Evolutionary conservation across 2,888 invertebrate genomes (phyloP), one percentile per base, ranked within the genome.

Genomic region (Napeogenes sylphis): DNA sequence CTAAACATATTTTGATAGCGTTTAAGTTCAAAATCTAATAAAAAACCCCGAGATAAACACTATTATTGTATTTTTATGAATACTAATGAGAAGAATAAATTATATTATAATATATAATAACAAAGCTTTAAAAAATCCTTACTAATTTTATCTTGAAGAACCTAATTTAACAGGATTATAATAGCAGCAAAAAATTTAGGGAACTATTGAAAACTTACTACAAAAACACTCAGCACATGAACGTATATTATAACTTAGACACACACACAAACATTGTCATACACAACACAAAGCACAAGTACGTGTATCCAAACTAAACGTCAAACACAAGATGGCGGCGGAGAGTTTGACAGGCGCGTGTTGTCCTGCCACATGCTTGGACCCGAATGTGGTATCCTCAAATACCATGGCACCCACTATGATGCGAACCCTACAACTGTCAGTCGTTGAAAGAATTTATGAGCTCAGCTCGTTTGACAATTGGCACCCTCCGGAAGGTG

Each of bases 381-480:
- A 66, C 72, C 61, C 78, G 83, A 85, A 82, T 86, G 85, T 77
- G 76, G 73, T 69, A 67, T 58, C 59, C 56, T 51, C 68, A 63
- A 70, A 72, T 69, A 70, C 63, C 82, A 81, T 80, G 71, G 72
- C 78, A 76, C 68, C 73, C 71, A 71, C 67, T 71, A 80, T 77
- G 80, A 76, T 85, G 87, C 82, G 81, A 84, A 78, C 79, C 73
- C 74, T 68, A 61, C 81, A 83, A 79, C 86, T 90, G 90, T 90
- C 90, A 90, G 80, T 63, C 71, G 78, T 79, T 75, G 85, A 90
- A 88, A 90, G 90, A 90, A 90, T 90, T 90, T 90, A 90, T 90
- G 89, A 81, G 82, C 67, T 70, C 70, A 68, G 65, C 69, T 69
- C 63, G 66, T 70, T 70, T 59, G 59, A 65, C 77, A 77, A 82